Conservation (phyloP, 1,140 invertebrate species). For the Monomorium pharaonis region DNA sequence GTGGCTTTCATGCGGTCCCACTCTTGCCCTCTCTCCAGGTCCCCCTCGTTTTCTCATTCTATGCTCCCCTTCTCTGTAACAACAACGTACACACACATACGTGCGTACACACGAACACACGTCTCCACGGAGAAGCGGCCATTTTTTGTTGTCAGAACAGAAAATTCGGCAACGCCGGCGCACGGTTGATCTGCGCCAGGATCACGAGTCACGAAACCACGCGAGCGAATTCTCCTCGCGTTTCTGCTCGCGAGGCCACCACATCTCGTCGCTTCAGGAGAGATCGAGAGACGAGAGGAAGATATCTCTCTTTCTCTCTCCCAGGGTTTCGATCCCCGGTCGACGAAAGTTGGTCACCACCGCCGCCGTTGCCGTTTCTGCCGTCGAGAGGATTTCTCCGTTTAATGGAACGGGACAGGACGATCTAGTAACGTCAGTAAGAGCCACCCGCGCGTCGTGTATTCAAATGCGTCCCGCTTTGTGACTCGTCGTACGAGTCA, state of each 20-base stretch:
- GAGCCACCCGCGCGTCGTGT: slow-evolving; percentile 27
- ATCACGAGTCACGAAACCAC: slow-evolving; percentile 14
- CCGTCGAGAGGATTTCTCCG: slow-evolving; percentile 55
- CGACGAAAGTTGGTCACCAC: slow-evolving; percentile 59
- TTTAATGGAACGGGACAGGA: slow-evolving; percentile 49
- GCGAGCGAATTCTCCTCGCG: slow-evolving; percentile 13
- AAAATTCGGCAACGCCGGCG: slow-evolving; percentile 63
- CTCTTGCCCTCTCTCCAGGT: slow-evolving; percentile 33
- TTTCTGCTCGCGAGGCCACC: background rate
- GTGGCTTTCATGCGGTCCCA: slow-evolving; percentile 64
- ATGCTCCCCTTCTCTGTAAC: slow-evolving; percentile 23
- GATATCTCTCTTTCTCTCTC: no score
- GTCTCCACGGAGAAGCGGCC: background rate
- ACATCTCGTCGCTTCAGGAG: slow-evolving; percentile 12
- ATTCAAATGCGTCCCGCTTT: slow-evolving; percentile 7
- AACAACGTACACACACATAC: background rate
- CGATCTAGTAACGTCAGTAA: slow-evolving; percentile 48
- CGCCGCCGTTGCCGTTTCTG: background rate
- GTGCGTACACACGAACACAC: background rate
- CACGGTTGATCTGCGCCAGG: slow-evolving; percentile 23
- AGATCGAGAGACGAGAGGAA: slow-evolving; percentile 21
- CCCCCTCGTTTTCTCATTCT: background rate
- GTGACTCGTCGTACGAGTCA: slow-evolving; percentile 5
- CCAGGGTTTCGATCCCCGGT: slow-evolving; percentile 34
- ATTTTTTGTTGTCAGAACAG: slow-evolving; percentile 41